Evolutionary conservation across 2,113 vertebrate genomes (phyloP).

Genomic region (Grus americana): DNA sequence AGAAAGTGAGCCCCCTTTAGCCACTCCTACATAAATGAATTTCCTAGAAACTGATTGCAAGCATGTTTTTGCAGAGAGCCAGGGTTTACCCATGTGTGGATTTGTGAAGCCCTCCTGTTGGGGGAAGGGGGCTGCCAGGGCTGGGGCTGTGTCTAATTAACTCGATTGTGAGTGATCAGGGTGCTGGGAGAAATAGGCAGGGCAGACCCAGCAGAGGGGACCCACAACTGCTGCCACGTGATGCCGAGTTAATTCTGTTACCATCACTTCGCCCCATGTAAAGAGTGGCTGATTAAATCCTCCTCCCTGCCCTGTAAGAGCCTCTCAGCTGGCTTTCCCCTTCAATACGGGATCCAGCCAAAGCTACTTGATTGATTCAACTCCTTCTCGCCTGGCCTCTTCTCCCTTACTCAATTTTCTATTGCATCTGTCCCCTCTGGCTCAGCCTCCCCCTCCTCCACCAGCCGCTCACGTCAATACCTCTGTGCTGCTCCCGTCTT

Average conservation of each 20-base stretch:
- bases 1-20: background rate
- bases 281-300: background rate
- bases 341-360: background rate
- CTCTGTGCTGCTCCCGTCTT: background rate
- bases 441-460: background rate
- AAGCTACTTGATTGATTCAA: background rate
- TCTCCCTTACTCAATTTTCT: background rate
- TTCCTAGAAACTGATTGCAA: background rate
- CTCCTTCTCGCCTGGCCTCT: background rate
- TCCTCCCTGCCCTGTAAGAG: background rate
- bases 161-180: background rate
- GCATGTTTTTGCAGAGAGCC: background rate
- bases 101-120: background rate
- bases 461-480: accelerated
- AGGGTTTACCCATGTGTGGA: background rate
- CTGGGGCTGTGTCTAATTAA: background rate
- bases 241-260: background rate
- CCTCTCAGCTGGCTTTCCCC: background rate
- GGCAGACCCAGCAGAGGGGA: background rate
- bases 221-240: accelerated
- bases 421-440: background rate
- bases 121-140: background rate
- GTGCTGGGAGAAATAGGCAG: background rate
- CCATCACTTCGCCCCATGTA: accelerated
- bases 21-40: background rate